These are phyloP conservation scores for Maccullochella peelii DNA, from an alignment of 2,113 vertebrate species.

Conservation along the genomic window DNA sequence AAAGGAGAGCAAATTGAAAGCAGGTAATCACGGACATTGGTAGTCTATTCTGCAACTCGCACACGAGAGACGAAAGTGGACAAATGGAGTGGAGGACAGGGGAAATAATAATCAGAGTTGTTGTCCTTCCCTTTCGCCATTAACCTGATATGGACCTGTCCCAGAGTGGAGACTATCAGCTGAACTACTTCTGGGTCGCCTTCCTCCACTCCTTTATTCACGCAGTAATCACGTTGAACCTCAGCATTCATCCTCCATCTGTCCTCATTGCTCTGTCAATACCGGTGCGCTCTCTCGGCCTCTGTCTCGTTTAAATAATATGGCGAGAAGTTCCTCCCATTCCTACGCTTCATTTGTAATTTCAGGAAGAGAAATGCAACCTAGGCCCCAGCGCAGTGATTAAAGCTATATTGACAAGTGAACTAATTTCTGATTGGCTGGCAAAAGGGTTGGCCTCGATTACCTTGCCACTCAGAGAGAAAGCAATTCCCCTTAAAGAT, in stretches of 20 bases:
- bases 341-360: slow-evolving; percentile 11
- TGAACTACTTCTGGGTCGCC: slow-evolving; percentile 24
- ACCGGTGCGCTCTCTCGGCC: background rate
- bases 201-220: slow-evolving; percentile 22
- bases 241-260: background rate
- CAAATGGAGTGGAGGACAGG: slow-evolving; percentile 58
- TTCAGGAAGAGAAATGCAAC: slow-evolving; percentile 28
- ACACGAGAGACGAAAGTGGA: slow-evolving; percentile 61
- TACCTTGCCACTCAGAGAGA: slow-evolving; percentile 44
- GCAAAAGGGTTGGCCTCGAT: slow-evolving; percentile 20
- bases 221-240: slow-evolving; percentile 25
- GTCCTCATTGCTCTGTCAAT: background rate
- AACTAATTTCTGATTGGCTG: slow-evolving; percentile 63
- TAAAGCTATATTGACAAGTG: slow-evolving; percentile 56
- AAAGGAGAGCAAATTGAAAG: slow-evolving; percentile 61
- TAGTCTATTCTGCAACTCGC: slow-evolving; percentile 50
- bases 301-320: background rate
- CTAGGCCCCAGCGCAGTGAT: slow-evolving; percentile 24
- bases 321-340: background rate
- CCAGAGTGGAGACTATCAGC: slow-evolving; percentile 27
- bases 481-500: slow-evolving; percentile 65
- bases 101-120: slow-evolving; percentile 65
- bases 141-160: slow-evolving; percentile 56
- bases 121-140: slow-evolving; percentile 53
- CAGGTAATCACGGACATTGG: slow-evolving; percentile 67